Percentiles rank a stretch among this genome's conserved stretches.
Evolutionary conservation across 2,113 vertebrate species (phyloP).

Genomic region (Maccullochella peelii): DNA sequence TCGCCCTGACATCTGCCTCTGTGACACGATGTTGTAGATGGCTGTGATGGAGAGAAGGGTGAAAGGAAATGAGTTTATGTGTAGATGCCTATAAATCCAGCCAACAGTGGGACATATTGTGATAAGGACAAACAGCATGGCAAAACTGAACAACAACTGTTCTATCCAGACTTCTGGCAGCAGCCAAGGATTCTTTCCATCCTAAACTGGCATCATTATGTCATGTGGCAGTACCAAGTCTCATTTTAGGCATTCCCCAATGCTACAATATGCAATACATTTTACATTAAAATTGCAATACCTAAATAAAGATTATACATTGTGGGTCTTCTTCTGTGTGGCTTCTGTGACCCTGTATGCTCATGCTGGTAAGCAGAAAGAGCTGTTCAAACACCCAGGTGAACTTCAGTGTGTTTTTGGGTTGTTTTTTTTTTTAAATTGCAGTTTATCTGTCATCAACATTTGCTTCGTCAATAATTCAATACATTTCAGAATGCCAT

Average conservation of each 20-base stretch:
- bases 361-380: background rate
- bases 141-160: slow-evolving; percentile 69
- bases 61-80: slow-evolving; percentile 36
- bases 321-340: background rate
- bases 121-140: slow-evolving; percentile 65
- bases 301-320: background rate
- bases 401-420: background rate
- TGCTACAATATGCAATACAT: slow-evolving; percentile 13
- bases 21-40: slow-evolving; percentile 91
- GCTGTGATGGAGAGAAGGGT: slow-evolving; percentile 78
- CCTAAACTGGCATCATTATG: slow-evolving; percentile 59
- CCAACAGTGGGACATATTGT: slow-evolving; percentile 70
- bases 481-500: background rate
- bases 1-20: slow-evolving; percentile 88
- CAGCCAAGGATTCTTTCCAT: slow-evolving; percentile 58
- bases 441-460: background rate
- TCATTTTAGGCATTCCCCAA: slow-evolving; percentile 44
- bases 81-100: slow-evolving; percentile 54
- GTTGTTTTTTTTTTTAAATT: background rate
- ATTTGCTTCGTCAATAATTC: background rate
- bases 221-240: slow-evolving; percentile 52
- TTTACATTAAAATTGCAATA: slow-evolving; percentile 7
- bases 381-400: background rate
- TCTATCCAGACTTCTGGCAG: slow-evolving; percentile 70
- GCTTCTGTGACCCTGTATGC: background rate